Evolutionary conservation across 2,113 vertebrate genomes (phyloP), one percentile per base, ranked within the genome.

Genomic region (Onychostoma macrolepis): DNA sequence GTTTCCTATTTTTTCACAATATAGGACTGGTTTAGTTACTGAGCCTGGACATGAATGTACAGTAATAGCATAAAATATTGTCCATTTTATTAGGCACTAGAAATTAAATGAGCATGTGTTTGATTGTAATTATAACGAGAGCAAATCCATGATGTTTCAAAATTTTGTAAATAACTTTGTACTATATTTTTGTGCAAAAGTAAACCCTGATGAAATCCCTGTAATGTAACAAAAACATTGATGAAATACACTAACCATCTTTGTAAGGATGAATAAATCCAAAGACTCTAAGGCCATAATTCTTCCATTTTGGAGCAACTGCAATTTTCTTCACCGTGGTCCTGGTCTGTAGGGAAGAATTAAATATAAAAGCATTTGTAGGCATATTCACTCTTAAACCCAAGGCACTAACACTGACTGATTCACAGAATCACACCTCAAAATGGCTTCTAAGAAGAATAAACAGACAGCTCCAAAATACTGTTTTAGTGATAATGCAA

Each of bases 281-380:
- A 82, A 99, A 99, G 86, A 99, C 94, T 91, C 98, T 95, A 69
- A 99, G 95, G 30, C 98, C 98, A 0, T 99, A 99, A 93, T 99
- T 99, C 92, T 99, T 99, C 98, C 98, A 99, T 91, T 97, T 99
- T 58, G 98, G 98, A 13, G 98, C 97, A 87, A 99, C 97, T 0
- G 98, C 98, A 92, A 99, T 89, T 92, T 99, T 99, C 94, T 94
- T 97, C 92, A 99, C 95, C 0, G 96, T 98, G 86, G 97, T 99
- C 87, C 98, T 96, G 0, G 95, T 96, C 98, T 99, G 94, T 2
- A 19, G 26, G 30, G 3, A 45, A 75, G 43, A 90, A 45, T 21
- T 26, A 36, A 76, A 86, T 43, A 71, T 4, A 87, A 61, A 13
- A 58, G n/a, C 53, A 63, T 38, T n/a, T 41, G 43, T 53, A 53